Percentiles rank a stretch among this genome's conserved stretches.
Conservation (phyloP, 2,888 invertebrate genomes). For the Macrophya alboannulata region DNA sequence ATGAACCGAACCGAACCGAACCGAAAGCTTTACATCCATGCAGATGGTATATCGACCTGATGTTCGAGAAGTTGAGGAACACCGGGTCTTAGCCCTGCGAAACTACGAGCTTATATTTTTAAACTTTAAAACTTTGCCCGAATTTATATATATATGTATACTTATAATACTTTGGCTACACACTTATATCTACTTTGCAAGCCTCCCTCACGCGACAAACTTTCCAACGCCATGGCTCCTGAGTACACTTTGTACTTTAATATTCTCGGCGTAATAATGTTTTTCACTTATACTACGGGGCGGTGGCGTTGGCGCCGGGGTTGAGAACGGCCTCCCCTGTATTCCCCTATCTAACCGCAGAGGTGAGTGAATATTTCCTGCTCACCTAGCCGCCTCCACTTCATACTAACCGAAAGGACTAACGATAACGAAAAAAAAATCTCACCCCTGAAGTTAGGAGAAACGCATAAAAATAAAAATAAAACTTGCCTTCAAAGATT, state of each 20-base stretch:
- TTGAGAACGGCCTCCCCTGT: neutral
- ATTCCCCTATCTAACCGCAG: conserved; percentile 6
- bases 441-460: neutral
- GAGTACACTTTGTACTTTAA: conserved; percentile 50
- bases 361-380: conserved; percentile 27
- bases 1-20: neutral
- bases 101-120: conserved; percentile 36
- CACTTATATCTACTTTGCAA: conserved; percentile 44
- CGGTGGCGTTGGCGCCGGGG: neutral
- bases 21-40: neutral
- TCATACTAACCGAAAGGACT: neutral
- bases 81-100: neutral
- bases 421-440: neutral
- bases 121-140: conserved; percentile 27
- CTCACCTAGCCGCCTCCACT: neutral
- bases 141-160: neutral
- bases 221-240: conserved; percentile 4
- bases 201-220: conserved; percentile 40
- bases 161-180: conserved; percentile 27
- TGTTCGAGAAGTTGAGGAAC: neutral
- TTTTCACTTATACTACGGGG: conserved; percentile 40
- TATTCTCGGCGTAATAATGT: conserved; percentile 49
- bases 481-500: neutral
- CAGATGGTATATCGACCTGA: neutral
- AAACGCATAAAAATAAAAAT: neutral